Base-by-base conservation (phyloP, 2,888 invertebrate species). In the Artemia sp. region DNA sequence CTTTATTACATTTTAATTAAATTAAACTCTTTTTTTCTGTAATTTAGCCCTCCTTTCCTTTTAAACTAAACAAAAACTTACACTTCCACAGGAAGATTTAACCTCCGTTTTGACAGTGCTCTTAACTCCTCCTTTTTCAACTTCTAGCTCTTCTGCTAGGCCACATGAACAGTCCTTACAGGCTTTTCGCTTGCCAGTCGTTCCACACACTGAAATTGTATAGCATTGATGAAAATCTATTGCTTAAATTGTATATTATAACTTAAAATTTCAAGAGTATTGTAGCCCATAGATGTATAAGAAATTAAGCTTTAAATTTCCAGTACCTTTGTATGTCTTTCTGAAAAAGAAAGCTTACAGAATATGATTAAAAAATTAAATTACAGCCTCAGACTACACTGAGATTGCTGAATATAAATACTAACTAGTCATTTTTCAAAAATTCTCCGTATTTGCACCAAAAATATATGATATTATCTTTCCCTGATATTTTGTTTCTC, bases 101-200 rank as follows among this genome's bases (percentile, higher is more conserved):
- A 76, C 76, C 19, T 73, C 73, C 19, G 76, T 74, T 14, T 72
- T 70, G 50, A 70, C 66, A 11, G 71, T 68, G 12, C 58, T n/a
- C 70, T 70, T 77, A 76, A 72, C 71, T 51, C 79, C 79, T 51
- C 68, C 72, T 64, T 76, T 76, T 77, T 88, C 89, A 10, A 81
- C 83, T 68, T 84, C 85, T 69, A 96, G 80, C 79, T 96, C 93
- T 74, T 97, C 96, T 5, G 96, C 96, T 71, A 99, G 81, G 0
- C 98, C 98, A 79, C 98, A 99, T 1, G 89, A 86, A 78, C 98
- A 99, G 79, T 98, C 90, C 75, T 97, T 98, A 76, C 98, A 98
- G 0, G 98, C 96, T 79, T 94, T 95, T 71, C 91, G 84, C 79
- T 93, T 90, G 1, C 92, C 92, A 1, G 91, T 91, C 2, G 90